Base-by-base conservation (phyloP, 2,888 invertebrate genomes). In the Palloptera scutellata region DNA sequence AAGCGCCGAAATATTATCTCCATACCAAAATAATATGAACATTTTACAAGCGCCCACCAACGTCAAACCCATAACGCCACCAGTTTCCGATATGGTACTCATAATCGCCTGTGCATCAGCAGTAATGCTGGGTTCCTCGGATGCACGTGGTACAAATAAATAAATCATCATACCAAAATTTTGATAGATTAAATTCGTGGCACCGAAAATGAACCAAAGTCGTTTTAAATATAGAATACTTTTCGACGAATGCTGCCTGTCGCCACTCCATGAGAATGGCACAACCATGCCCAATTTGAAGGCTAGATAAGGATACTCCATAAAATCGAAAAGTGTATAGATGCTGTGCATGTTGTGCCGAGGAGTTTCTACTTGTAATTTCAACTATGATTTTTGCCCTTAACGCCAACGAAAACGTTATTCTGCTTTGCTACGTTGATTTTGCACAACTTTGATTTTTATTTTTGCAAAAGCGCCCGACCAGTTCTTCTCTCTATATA, bases 291-390 rank as follows among this genome's bases (percentile, higher is more conserved):
- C 71, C 63, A 78, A 57, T 5, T 70, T 72, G 13, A 78, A 77
- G 12, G 71, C 78, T 11, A 80, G 12, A 51, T 79, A 72, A 6
- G 80, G 76, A 70, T 77, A 83, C 45, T 75, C 61, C 76, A 83
- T 73, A 60, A 81, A 83, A 3, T 76, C 71, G 42, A 73, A 17
- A 2, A 81, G 54, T 19, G 17, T 43, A 42, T 64, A 64, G 10
- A 15, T 45, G 30, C 41, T 41, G 10, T 41, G 42, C 58, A 30
- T 10, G 40, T 11, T 42, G 9, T 17, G 42, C 42, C 0, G 17
- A 40, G 17, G 30, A 58, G 58, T n/a, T 41, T 15, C n/a, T 6
- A 41, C 12, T 1, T 9, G 43, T 19, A 52, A 55, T 13, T 40
- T 20, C 41, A 19, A 53, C 13, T 62, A 41, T 30, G 30, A 30